These are phyloP conservation scores for Mythimna loreyi DNA, from an alignment of 2,888 invertebrate species.

Conservation along the genomic window DNA sequence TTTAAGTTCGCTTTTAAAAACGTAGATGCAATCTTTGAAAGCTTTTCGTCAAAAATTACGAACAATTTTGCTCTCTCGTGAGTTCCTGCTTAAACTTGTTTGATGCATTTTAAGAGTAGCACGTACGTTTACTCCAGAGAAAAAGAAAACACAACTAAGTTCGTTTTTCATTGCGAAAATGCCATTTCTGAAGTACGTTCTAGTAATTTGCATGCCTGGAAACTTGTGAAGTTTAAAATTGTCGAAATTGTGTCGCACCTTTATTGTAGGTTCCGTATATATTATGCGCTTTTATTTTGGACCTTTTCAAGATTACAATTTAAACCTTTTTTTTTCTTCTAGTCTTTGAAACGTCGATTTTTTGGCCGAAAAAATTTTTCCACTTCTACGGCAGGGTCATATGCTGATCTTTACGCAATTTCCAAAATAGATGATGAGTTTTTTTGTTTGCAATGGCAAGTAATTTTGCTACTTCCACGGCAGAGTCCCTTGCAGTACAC, in stretches of 20 bases:
- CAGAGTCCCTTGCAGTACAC: too few species aligned
- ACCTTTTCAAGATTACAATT: rapidly evolving
- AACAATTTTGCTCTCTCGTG: constrained; percentile 24
- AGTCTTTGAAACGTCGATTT: too few species aligned
- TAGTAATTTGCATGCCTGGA: constrained; percentile 59
- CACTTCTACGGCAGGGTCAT: too few species aligned
- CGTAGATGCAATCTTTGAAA: constrained; percentile 2
- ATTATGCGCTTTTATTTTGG: neutral
- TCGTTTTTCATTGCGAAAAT: constrained; percentile 63
- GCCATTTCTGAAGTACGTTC: constrained; percentile 59
- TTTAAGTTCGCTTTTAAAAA: constrained; percentile 3
- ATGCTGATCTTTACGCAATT: too few species aligned
- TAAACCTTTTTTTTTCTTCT: neutral
- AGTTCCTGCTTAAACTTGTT: constrained; percentile 45
- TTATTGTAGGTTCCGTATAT: constrained; percentile 38
- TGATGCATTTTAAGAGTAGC: constrained; percentile 50
- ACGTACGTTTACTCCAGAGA: constrained; percentile 26
- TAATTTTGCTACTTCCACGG: too few species aligned
- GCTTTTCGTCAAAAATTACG: constrained; percentile 17
- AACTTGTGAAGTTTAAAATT: constrained; percentile 47
- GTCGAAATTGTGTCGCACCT: constrained; percentile 15
- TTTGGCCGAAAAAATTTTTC: too few species aligned
- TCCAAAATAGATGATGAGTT: too few species aligned
- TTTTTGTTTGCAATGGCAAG: too few species aligned
- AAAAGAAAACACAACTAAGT: constrained; percentile 51